A percentile compares a stretch with the other conserved stretches of the same genome.
phyloP scores from a whole-genome alignment of 2,113 vertebrate genomes.

The Chaenocephalus aceratus region DNA sequence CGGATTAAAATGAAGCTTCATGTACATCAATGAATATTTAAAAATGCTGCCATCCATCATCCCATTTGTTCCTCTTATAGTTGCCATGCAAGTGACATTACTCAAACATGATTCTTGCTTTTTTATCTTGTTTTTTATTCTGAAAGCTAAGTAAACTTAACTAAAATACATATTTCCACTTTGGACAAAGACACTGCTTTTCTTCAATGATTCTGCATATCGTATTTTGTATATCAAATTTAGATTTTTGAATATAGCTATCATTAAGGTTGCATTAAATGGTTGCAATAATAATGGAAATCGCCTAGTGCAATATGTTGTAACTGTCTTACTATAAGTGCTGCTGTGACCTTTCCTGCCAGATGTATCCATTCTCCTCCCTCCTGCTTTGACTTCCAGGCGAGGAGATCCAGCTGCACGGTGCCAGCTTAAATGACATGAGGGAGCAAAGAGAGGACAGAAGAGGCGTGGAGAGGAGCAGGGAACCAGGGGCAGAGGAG shows the following conservation, averaged over 20 bases:
- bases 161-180: background rate
- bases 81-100: background rate
- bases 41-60: background rate
- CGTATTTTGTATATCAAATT: no score
- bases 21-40: background rate
- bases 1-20: constrained; percentile 8
- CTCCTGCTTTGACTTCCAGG: constrained; percentile 5
- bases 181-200: background rate
- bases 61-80: background rate
- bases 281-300: background rate
- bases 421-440: constrained; percentile 45
- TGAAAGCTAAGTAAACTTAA: background rate
- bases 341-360: constrained; percentile 28
- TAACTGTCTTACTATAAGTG: background rate
- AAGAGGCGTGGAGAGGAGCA: constrained; percentile 15
- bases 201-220: background rate
- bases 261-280: background rate
- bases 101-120: background rate
- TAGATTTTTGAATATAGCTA: no score
- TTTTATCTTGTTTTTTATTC: background rate
- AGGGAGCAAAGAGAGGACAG: constrained; percentile 40
- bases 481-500: constrained; percentile 35
- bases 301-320: background rate
- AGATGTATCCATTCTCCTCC: constrained; percentile 7
- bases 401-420: constrained; percentile 32